Evolutionary conservation across 2,797 vertebrate species (phyloP).

Genomic region (Acomys russatus): DNA sequence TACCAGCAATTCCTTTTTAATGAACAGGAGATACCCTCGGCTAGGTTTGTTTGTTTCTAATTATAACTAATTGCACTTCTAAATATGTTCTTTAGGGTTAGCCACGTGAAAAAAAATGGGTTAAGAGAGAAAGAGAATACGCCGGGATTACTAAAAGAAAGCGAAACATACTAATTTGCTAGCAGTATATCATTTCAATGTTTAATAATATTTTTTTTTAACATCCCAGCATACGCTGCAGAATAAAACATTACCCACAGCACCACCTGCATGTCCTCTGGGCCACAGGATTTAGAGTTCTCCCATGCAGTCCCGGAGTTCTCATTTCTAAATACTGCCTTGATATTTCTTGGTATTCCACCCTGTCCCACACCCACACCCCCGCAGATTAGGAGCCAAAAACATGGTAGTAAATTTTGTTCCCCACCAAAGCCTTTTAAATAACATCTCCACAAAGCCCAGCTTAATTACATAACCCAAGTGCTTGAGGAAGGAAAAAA

Average conservation of each 20-base stretch:
- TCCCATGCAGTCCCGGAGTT: constrained; percentile 66
- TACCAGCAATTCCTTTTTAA: constrained; percentile 85
- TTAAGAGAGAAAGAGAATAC: constrained; percentile 81
- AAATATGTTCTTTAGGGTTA: constrained; percentile 90
- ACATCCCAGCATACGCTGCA: constrained; percentile 80
- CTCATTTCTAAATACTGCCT: constrained; percentile 75
- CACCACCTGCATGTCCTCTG: constrained; percentile 65
- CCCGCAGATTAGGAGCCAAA: constrained; percentile 60
- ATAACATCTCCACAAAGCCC: constrained; percentile 66
- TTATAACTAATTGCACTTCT: constrained; percentile 89
- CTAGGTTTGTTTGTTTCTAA: constrained; percentile 89
- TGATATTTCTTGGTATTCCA: constrained; percentile 60
- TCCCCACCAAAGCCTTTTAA: constrained; percentile 69
- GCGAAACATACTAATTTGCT: constrained; percentile 88
- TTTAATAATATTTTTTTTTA: constrained; percentile 87
- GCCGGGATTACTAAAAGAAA: constrained; percentile 88
- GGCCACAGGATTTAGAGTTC: constrained; percentile 77
- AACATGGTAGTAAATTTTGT: constrained; percentile 68
- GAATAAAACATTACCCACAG: constrained; percentile 80
- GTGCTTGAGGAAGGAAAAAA: not conserved
- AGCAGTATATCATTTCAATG: constrained; percentile 83
- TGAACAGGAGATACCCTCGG: constrained; percentile 75
- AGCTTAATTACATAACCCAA: constrained; percentile 73
- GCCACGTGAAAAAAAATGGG: constrained; percentile 84
- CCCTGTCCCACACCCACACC: constrained; percentile 39